These are phyloP conservation scores for Dicrurus megarhynchus DNA, from an alignment of 2,113 vertebrate species.

Conservation along the genomic window DNA sequence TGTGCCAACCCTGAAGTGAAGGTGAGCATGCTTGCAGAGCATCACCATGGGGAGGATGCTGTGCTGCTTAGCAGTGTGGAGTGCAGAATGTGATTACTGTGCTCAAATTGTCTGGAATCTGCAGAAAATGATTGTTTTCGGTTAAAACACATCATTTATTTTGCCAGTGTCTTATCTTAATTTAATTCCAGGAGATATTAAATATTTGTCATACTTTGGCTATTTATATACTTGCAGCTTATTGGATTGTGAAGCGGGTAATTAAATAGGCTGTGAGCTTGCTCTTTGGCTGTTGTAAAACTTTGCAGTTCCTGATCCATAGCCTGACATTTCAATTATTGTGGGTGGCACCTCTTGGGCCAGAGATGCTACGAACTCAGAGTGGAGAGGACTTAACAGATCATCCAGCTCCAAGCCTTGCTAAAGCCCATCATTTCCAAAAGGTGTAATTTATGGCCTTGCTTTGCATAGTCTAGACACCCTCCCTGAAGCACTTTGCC, in stretches of 20 bases:
- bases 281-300: background rate
- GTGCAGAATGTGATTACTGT: background rate
- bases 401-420: background rate
- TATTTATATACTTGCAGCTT: conserved; percentile 37
- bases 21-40: background rate
- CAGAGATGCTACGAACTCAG: background rate
- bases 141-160: conserved; percentile 4
- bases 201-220: background rate
- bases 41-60: accelerated
- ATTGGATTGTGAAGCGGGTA: conserved; percentile 13
- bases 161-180: conserved; percentile 24
- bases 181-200: conserved; percentile 41
- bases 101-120: background rate
- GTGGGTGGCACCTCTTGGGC: background rate
- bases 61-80: background rate
- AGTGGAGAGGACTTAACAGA: background rate
- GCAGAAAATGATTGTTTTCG: background rate
- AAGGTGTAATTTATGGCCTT: conserved; percentile 36
- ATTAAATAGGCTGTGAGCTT: conserved; percentile 21
- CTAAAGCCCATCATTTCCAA: background rate
- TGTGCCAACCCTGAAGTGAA: background rate
- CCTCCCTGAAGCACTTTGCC: conserved; percentile 19
- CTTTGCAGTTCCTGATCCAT: background rate
- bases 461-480: conserved; percentile 31
- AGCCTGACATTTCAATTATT: background rate